A percentile compares a stretch with the other conserved stretches of the same genome.
These are phyloP conservation scores for Chalcis sispes DNA, from an alignment of 2,888 invertebrate species.

Conservation along the genomic window DNA sequence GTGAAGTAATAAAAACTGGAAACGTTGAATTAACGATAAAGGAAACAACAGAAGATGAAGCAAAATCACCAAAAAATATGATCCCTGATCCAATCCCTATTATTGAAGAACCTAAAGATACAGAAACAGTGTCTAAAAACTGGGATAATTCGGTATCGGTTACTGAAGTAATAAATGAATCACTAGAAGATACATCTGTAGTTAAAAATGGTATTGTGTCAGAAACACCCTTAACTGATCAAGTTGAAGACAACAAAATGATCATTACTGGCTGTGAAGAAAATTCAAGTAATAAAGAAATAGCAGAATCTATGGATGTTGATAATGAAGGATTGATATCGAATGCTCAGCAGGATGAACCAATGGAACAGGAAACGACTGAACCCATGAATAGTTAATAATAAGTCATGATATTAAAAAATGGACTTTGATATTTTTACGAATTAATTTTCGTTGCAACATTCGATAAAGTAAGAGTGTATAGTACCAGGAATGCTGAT, in stretches of 20 bases:
- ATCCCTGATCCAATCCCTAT: conserved; percentile 70
- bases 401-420: conserved; percentile 42
- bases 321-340: conserved; percentile 66
- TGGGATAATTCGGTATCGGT: conserved; percentile 60
- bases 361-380: conserved; percentile 72
- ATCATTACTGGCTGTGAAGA: conserved; percentile 57
- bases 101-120: conserved; percentile 68
- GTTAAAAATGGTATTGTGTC: conserved; percentile 26
- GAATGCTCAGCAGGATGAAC: conserved; percentile 68
- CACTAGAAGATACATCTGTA: conserved; percentile 36
- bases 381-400: conserved; percentile 71
- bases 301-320: conserved; percentile 71
- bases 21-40: conserved; percentile 60
- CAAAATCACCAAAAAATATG: conserved; percentile 62
- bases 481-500: conserved; percentile 26
- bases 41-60: conserved; percentile 68
- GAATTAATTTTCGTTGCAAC: conserved; percentile 51
- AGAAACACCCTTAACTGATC: neutral
- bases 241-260: conserved; percentile 53
- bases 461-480: conserved; percentile 36
- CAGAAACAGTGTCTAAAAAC: conserved; percentile 56
- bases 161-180: conserved; percentile 60
- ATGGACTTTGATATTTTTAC: conserved; percentile 52
- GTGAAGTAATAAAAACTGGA: conserved; percentile 5
- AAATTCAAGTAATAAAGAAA: conserved; percentile 50